Evolutionary conservation across 2,888 invertebrate species (phyloP).

Genomic region (Ormyrus pomaceus): DNA sequence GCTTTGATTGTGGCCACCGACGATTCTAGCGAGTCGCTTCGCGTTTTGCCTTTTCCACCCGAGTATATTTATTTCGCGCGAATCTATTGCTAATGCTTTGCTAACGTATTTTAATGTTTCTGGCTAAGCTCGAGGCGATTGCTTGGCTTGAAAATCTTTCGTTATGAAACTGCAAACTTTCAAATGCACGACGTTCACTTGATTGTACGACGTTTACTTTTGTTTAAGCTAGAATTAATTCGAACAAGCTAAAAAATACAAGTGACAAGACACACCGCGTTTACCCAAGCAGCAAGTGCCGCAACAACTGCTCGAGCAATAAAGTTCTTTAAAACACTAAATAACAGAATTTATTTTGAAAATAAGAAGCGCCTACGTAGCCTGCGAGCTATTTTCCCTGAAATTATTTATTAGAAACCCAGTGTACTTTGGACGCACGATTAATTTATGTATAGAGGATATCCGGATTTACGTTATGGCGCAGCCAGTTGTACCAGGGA

Average conservation of each 20-base stretch:
- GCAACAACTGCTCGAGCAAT: no score
- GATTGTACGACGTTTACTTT: no score
- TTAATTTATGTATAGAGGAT: slow-evolving; percentile 49
- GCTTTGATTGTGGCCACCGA: slow-evolving; percentile 14
- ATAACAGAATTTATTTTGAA: background rate
- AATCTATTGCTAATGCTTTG: background rate
- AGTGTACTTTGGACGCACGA: background rate
- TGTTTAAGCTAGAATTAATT: no score
- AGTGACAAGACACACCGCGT: no score
- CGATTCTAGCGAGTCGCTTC: slow-evolving; percentile 10
- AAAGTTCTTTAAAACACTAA: background rate
- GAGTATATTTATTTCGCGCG: slow-evolving; percentile 13
- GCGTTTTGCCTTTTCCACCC: background rate
- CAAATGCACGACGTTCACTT: no score
- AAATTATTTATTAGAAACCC: slow-evolving; percentile 37
- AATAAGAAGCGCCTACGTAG: background rate
- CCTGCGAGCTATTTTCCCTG: background rate
- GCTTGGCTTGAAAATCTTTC: no score
- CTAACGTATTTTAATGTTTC: no score
- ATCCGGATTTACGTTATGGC: slow-evolving; percentile 27
- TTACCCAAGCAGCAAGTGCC: no score
- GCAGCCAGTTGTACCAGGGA: slow-evolving; percentile 29
- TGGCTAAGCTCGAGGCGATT: no score
- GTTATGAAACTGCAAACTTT: no score
- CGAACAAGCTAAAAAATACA: no score